A percentile compares a stretch with the other conserved stretches of the same genome.
These are phyloP conservation scores for Dryobotodes eremita DNA, from an alignment of 2,888 invertebrate genomes.

Conservation along the genomic window DNA sequence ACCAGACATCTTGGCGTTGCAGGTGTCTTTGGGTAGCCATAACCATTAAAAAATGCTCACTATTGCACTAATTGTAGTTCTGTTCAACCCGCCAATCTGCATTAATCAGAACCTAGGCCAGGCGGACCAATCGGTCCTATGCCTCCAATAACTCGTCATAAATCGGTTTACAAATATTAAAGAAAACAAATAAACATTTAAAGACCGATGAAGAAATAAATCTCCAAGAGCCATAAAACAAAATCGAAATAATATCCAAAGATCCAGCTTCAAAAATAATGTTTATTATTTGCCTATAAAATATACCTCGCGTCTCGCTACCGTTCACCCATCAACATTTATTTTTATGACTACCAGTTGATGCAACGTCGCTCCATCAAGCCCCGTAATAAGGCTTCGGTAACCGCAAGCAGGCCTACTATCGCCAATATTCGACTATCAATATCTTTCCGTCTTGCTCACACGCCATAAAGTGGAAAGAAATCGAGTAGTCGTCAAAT, in stretches of 20 bases:
- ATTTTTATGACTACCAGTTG: constrained; percentile 55
- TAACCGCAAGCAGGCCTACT: constrained; percentile 78
- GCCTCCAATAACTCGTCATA: neutral
- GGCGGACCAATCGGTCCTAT: neutral
- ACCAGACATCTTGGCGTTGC: neutral
- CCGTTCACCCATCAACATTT: constrained; percentile 60
- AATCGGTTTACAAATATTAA: constrained; percentile 18
- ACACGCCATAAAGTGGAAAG: constrained; percentile 54
- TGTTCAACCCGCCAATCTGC: neutral
- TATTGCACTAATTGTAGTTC: neutral
- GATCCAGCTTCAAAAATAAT: constrained; percentile 42
- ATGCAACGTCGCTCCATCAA: constrained; percentile 49
- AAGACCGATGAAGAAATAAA: constrained; percentile 51
- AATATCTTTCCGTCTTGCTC: constrained; percentile 63
- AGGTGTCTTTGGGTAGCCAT: neutral
- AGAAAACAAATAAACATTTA: constrained; percentile 25
- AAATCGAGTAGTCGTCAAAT: constrained; percentile 70
- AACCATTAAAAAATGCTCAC: neutral
- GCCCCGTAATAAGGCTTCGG: constrained; percentile 80
- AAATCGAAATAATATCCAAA: constrained; percentile 44
- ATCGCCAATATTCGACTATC: constrained; percentile 63
- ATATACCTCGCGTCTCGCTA: constrained; percentile 51
- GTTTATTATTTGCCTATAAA: constrained; percentile 57
- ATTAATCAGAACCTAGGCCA: neutral
- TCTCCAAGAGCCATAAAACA: constrained; percentile 28